Evolutionary conservation across 2,113 vertebrate species (phyloP).

Genomic region (Ovis canadensis): DNA sequence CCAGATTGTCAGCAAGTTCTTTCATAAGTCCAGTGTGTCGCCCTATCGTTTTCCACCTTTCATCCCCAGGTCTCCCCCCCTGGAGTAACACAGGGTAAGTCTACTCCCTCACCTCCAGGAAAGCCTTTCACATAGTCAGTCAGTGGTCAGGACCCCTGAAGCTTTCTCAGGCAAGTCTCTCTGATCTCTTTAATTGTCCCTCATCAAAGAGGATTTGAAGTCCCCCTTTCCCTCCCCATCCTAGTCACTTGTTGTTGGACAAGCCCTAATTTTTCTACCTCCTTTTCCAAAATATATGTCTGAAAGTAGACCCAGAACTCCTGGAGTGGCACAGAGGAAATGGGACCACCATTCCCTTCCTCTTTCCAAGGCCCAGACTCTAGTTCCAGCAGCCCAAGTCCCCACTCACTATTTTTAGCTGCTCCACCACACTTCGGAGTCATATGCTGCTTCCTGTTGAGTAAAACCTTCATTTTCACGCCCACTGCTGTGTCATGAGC

Average conservation of each 20-base stretch:
- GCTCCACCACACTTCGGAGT: neutral
- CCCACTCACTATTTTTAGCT: neutral
- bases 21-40: neutral
- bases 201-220: neutral
- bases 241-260: neutral
- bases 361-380: neutral
- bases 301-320: neutral
- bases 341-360: neutral
- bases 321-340: neutral
- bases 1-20: neutral
- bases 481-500: neutral
- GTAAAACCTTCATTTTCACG: slow-evolving; percentile 4
- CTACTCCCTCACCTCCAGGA: neutral
- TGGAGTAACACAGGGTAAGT: neutral
- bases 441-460: neutral
- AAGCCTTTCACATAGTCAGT: neutral
- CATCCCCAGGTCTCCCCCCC: neutral
- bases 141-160: neutral
- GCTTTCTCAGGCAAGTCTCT: neutral
- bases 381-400: neutral
- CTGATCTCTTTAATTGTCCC: neutral
- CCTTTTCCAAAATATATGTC: neutral
- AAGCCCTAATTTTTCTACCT: neutral
- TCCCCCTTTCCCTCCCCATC: neutral
- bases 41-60: neutral